These are phyloP conservation scores for Ischnus inquisitorius DNA, from an alignment of 2,888 invertebrate species.

Conservation along the genomic window DNA sequence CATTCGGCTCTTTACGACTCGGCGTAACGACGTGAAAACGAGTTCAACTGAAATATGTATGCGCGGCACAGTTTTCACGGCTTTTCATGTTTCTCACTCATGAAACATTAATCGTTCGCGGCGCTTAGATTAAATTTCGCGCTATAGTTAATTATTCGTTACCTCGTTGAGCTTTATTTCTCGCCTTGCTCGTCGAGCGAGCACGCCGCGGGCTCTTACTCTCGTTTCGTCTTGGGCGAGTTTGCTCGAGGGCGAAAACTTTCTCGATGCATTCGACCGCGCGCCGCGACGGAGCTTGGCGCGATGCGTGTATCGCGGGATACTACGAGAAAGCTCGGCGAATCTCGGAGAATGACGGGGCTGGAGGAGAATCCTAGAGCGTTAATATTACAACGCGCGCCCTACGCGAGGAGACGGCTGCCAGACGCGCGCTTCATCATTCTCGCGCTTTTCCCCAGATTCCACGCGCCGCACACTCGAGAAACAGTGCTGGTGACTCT, in stretches of 20 bases:
- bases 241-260: constrained; percentile 44
- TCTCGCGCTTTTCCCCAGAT: constrained; percentile 60
- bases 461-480: constrained; percentile 30
- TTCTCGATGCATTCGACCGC: constrained; percentile 9
- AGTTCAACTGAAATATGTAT: not conserved
- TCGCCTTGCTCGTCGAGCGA: no score
- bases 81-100: not conserved
- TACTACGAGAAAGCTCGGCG: not conserved
- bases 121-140: constrained; percentile 39
- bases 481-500: not conserved
- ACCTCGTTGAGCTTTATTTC: constrained; percentile 29
- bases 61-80: not conserved
- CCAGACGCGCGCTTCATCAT: constrained; percentile 64
- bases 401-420: constrained; percentile 41
- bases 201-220: no score
- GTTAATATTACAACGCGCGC: constrained; percentile 31
- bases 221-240: not conserved
- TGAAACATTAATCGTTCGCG: constrained; percentile 42
- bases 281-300: not conserved
- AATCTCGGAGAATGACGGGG: constrained; percentile 12
- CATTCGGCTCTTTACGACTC: not conserved
- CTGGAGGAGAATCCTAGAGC: constrained; percentile 5
- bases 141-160: constrained; percentile 47
- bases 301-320: not conserved
- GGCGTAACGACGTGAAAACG: not conserved